Conservation (phyloP, 2,888 invertebrate species). For the Eilema depressum region DNA sequence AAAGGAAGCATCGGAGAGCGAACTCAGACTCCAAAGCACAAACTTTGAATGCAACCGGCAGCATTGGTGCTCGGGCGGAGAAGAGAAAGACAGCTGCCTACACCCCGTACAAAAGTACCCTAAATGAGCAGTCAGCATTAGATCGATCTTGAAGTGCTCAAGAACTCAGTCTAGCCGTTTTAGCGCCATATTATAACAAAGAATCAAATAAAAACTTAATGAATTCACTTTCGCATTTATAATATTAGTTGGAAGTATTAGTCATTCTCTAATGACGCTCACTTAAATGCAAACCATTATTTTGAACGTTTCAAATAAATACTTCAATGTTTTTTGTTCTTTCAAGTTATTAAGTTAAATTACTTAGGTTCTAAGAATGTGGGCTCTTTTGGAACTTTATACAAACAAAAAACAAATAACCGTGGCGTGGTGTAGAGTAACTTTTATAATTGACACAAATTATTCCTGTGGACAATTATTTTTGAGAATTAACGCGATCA, state of each 20-base stretch:
- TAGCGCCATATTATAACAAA: not conserved
- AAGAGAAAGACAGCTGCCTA: not conserved
- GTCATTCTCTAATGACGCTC: not conserved
- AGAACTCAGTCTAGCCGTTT: not conserved
- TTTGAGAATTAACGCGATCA: not conserved
- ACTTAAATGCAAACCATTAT: not conserved
- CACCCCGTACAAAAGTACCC: not conserved
- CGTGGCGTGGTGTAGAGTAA: not conserved
- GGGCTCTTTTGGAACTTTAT: not conserved
- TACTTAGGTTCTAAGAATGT: not conserved
- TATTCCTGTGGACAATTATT: not conserved
- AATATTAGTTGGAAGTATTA: not conserved
- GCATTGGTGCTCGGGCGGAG: not conserved
- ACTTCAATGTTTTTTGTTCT: constrained; percentile 1
- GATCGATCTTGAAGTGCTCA: no score
- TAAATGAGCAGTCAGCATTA: no score
- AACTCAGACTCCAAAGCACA: no score
- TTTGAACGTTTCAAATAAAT: not conserved
- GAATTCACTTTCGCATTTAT: not conserved
- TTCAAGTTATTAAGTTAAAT: not conserved
- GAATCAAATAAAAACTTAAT: not conserved
- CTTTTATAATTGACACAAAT: not conserved
- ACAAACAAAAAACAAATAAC: not conserved
- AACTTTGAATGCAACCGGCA: no score
- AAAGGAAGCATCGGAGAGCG: no score